Base-by-base conservation (phyloP, 2,888 invertebrate species). In the Oxytorus armatus region DNA sequence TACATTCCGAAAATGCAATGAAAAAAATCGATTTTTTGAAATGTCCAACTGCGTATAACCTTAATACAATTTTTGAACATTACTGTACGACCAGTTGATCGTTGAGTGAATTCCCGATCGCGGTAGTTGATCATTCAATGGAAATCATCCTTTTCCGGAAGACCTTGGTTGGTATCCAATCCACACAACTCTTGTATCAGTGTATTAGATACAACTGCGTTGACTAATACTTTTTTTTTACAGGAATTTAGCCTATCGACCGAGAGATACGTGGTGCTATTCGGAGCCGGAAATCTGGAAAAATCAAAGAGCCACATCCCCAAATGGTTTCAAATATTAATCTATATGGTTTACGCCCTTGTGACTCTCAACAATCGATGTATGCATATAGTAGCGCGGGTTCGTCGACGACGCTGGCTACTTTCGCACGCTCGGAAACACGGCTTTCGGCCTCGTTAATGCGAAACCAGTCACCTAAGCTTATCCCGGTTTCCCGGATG, bases 341-440 rank as follows among this genome's bases (percentile, higher is more conserved):
- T 33, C 33, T 25, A 39, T 14, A 11, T 2, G 14, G 36, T 23
- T 36, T 59, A 49, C 59, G 70, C 59, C 70, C 7, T 49, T 61
- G 18, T 36, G 21, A 29, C 21, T 14, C 3, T 72, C 23, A 39
- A 39, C 5, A 3, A 39, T 72, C 49, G 25, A 53, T 55, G 29
- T 63, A 63, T 63, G 53, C 63, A 66, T 53, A 76, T 70, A 66
- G 66, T 44, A 65, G 65, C 33, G n/a, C 16, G 59, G 42, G 69
- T 42, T 57, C 66, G 66, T 68, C 72, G 73, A 81, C 73, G 82
- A 75, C 73, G 78, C 66, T 79, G 66, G 75, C 66, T 69, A 81
- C 82, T 83, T 83, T 83, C 82, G 82, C 82, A 83, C 82, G 81
- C 82, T 83, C 81, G 79, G 73, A 80, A 80, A 80, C 77, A 76